phyloP scores from a whole-genome alignment of 1,140 invertebrate genomes.

The Sycophila sp. region DNA sequence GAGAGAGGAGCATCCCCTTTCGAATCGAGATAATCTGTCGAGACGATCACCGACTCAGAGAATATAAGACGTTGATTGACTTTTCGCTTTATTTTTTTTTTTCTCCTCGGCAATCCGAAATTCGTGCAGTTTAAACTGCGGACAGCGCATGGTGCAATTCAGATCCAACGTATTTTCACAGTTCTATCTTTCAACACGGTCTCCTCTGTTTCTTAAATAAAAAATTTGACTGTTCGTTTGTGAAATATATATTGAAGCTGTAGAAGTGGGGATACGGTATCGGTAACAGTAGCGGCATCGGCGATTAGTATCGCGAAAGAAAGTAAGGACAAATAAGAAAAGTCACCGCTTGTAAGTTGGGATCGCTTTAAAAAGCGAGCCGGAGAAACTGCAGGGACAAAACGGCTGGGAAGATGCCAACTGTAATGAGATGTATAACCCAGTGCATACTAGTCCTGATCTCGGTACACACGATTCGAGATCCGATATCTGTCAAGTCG shows the following conservation, averaged over 20 bases:
- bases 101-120: neutral
- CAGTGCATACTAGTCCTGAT: neutral
- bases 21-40: conserved; percentile 43
- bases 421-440: conserved; percentile 27
- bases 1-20: neutral
- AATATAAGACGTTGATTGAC: conserved; percentile 28
- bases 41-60: conserved; percentile 42
- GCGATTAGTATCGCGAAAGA: too few relatives aligned
- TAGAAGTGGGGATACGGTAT: too few relatives aligned
- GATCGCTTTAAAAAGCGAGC: neutral
- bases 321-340: too few relatives aligned
- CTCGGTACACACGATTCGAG: conserved; percentile 4
- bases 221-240: too few relatives aligned
- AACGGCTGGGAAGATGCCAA: conserved; percentile 5
- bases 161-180: too few relatives aligned
- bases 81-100: neutral
- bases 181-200: neutral
- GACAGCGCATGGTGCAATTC: too few relatives aligned
- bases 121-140: neutral
- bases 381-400: neutral
- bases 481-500: conserved; percentile 55
- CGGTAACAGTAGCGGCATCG: too few relatives aligned
- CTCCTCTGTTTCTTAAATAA: too few relatives aligned
- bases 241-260: too few relatives aligned
- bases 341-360: too few relatives aligned